phyloP scores from a whole-genome alignment of 2,797 vertebrate genomes.

The Anolis apletophallus region DNA sequence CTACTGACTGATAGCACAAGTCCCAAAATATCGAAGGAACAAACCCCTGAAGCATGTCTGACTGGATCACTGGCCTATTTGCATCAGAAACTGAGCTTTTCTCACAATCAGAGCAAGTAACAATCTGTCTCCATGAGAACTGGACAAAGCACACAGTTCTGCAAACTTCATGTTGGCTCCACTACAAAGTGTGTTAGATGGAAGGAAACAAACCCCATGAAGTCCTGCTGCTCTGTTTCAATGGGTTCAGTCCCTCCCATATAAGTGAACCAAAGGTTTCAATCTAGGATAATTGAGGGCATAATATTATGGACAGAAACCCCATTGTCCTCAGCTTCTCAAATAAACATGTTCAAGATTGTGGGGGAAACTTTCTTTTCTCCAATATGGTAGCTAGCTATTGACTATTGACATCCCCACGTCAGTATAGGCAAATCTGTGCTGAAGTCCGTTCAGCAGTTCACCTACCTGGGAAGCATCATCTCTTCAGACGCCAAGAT shows the following conservation, averaged over 20 bases:
- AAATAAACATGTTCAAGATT: not conserved
- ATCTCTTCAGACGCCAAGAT: too few relatives aligned
- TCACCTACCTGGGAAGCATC: too few relatives aligned
- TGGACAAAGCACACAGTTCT: not conserved
- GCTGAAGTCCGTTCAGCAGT: too few relatives aligned
- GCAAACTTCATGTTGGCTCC: not conserved
- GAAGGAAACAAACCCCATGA: not conserved
- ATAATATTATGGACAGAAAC: not conserved
- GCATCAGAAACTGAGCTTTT: not conserved
- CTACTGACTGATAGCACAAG: not conserved
- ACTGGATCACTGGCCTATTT: too few relatives aligned
- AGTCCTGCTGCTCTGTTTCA: too few relatives aligned
- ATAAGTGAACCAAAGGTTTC: not conserved
- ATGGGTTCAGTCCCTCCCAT: too few relatives aligned
- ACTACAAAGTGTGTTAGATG: too few relatives aligned
- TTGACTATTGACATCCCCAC: too few relatives aligned
- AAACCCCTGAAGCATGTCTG: too few relatives aligned
- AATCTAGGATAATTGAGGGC: not conserved
- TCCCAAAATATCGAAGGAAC: too few relatives aligned
- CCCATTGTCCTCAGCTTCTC: not conserved
- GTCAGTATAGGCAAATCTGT: too few relatives aligned
- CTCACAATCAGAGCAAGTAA: not conserved
- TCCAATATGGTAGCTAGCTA: too few relatives aligned
- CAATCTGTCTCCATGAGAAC: not conserved
- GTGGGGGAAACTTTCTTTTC: not conserved